phyloP scores from a whole-genome alignment of 37 sponge, comb jelly and placozoan genomes.

The Mnemiopsis leidyi region DNA sequence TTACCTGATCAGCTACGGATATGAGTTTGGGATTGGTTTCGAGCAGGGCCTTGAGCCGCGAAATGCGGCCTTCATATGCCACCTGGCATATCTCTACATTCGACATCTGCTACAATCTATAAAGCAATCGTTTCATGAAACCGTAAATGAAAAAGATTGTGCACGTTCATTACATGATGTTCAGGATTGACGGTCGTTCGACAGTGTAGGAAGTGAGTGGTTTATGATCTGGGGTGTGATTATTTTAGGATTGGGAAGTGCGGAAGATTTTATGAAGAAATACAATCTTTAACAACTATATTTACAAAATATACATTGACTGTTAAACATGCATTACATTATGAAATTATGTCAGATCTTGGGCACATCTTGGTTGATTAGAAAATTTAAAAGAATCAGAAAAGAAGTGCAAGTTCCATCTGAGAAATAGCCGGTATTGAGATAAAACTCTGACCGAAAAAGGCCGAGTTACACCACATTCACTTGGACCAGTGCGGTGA shows the following conservation, averaged over 20 bases:
- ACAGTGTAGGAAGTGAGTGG: neutral
- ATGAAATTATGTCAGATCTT: too few relatives aligned
- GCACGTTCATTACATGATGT: neutral
- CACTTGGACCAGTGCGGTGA: too few relatives aligned
- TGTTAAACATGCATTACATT: too few relatives aligned
- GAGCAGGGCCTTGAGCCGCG: conserved; percentile 39
- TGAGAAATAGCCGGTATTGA: too few relatives aligned
- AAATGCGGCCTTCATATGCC: conserved; percentile 58
- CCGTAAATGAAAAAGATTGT: neutral
- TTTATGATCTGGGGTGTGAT: neutral
- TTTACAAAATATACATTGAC: too few relatives aligned
- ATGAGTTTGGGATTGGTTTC: conserved; percentile 63
- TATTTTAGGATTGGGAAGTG: neutral
- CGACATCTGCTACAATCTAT: conserved; percentile 14
- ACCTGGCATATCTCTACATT: conserved; percentile 64
- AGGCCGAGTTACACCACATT: too few relatives aligned
- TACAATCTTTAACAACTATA: too few relatives aligned
- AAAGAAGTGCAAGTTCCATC: too few relatives aligned
- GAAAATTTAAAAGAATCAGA: too few relatives aligned
- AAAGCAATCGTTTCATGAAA: neutral
- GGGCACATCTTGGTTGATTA: too few relatives aligned
- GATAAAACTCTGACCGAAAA: too few relatives aligned
- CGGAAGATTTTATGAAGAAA: neutral
- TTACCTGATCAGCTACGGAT: conserved; percentile 60
- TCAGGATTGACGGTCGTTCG: neutral